phyloP scores from a whole-genome alignment of 2,797 vertebrate species.

The Anguilla pacifica region DNA sequence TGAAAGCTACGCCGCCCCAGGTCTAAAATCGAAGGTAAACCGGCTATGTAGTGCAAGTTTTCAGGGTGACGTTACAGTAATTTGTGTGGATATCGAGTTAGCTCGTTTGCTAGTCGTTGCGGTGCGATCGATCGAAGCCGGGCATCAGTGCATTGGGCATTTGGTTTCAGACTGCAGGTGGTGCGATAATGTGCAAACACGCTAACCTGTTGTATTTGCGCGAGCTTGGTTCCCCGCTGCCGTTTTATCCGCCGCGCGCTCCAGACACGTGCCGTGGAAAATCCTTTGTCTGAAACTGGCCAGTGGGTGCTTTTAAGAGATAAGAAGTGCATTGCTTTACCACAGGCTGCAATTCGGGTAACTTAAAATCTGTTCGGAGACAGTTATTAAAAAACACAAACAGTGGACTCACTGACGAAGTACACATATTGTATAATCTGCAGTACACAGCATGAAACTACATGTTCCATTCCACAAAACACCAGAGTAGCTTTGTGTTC shows the following conservation, averaged over 20 bases:
- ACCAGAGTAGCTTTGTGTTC: too few relatives aligned
- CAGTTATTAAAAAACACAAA: too few relatives aligned
- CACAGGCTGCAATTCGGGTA: background rate
- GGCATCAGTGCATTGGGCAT: background rate
- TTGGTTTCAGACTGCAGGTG: background rate
- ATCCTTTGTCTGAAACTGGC: background rate
- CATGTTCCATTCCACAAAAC: too few relatives aligned
- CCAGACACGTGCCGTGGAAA: background rate
- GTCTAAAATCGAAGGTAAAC: too few relatives aligned
- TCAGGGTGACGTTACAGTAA: background rate
- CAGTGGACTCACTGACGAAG: too few relatives aligned
- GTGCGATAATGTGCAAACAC: background rate
- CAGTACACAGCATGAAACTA: too few relatives aligned
- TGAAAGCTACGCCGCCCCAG: background rate
- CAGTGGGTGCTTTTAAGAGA: background rate
- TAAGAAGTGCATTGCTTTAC: background rate
- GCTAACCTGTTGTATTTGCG: background rate
- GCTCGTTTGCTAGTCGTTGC: background rate
- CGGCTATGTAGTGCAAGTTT: background rate
- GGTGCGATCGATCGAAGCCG: background rate
- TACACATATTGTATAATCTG: too few relatives aligned
- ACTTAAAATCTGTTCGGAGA: background rate
- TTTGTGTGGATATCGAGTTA: background rate
- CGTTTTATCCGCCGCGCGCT: background rate
- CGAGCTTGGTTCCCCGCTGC: background rate